Percentiles rank a stretch among this genome's conserved stretches.
phyloP scores from a whole-genome alignment of 1,140 invertebrate species.

The Lasioglossum albipes region DNA sequence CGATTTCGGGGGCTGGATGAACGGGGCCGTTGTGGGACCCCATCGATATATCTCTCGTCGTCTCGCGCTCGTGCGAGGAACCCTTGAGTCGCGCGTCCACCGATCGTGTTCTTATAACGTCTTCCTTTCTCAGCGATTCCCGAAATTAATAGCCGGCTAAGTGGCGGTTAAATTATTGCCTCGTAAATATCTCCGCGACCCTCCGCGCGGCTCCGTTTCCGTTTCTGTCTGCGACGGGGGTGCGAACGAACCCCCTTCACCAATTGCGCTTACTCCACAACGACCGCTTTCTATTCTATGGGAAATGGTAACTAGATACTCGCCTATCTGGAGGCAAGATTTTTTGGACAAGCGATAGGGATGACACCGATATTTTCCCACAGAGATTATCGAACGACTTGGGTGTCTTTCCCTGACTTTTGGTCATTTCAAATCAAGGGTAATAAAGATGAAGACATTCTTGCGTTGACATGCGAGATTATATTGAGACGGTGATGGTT shows the following conservation, averaged over 20 bases:
- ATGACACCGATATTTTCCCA: not conserved
- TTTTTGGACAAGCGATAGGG: not conserved
- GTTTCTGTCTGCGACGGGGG: slow-evolving; percentile 61
- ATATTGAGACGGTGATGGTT: not conserved
- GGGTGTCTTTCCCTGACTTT: not conserved
- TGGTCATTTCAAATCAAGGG: not conserved
- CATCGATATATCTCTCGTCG: slow-evolving; percentile 46
- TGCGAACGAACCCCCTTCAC: slow-evolving; percentile 42
- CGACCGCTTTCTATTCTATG: slow-evolving; percentile 37
- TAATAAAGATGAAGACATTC: not conserved
- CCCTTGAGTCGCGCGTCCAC: slow-evolving; percentile 37
- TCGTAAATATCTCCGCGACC: slow-evolving; percentile 75
- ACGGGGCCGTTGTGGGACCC: slow-evolving; percentile 37
- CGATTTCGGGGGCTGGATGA: slow-evolving; percentile 19
- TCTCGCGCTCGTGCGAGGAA: slow-evolving; percentile 24
- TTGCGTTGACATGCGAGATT: not conserved
- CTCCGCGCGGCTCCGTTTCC: slow-evolving; percentile 62
- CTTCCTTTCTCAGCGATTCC: slow-evolving; percentile 75
- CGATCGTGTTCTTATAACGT: slow-evolving; percentile 66
- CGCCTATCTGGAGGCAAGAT: not conserved
- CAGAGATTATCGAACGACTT: not conserved
- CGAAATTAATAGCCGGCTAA: slow-evolving; percentile 77
- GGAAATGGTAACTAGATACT: slow-evolving; percentile 28
- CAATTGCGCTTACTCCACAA: slow-evolving; percentile 50
- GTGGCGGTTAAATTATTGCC: slow-evolving; percentile 78